phyloP scores from a whole-genome alignment of 2,888 invertebrate genomes.

The Vesta saturnalis region DNA sequence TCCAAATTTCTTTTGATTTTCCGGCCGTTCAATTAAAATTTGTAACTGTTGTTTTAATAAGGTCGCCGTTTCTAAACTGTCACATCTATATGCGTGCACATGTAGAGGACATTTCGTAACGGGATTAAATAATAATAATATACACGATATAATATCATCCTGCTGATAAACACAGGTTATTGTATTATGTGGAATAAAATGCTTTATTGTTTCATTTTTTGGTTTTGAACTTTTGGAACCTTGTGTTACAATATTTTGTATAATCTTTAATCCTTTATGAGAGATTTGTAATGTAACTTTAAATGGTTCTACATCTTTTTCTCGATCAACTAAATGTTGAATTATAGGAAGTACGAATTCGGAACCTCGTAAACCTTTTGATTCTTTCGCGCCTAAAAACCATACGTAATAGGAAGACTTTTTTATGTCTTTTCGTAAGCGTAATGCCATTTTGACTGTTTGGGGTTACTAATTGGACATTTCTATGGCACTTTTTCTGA shows the following conservation, averaged over 20 bases:
- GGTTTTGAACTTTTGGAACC: slow-evolving; percentile 56
- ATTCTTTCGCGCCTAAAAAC: slow-evolving; percentile 96
- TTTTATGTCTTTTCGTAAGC: slow-evolving; percentile 86
- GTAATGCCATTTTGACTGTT: slow-evolving; percentile 72
- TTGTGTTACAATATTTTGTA: slow-evolving; percentile 72
- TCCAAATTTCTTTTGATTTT: slow-evolving; percentile 85
- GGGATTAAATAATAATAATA: slow-evolving; percentile 92
- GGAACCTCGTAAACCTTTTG: slow-evolving; percentile 85
- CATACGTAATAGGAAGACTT: slow-evolving; percentile 92
- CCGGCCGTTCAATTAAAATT: slow-evolving; percentile 81
- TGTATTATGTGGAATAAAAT: slow-evolving; percentile 93
- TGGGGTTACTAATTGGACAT: background rate
- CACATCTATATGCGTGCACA: slow-evolving; percentile 94
- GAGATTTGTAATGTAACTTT: slow-evolving; percentile 92
- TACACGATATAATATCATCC: slow-evolving; percentile 93
- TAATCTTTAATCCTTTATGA: slow-evolving; percentile 93
- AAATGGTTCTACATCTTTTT: slow-evolving; percentile 86
- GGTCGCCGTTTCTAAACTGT: slow-evolving; percentile 92
- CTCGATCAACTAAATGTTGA: slow-evolving; percentile 83
- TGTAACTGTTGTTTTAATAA: slow-evolving; percentile 87
- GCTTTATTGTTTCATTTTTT: slow-evolving; percentile 80
- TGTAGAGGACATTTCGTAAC: slow-evolving; percentile 94
- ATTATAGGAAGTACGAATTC: slow-evolving; percentile 89
- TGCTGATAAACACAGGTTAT: slow-evolving; percentile 91
- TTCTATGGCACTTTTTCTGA: background rate